These are phyloP conservation scores for Notolepis coatsorum DNA, from an alignment of 2,797 vertebrate species.

Conservation along the genomic window DNA sequence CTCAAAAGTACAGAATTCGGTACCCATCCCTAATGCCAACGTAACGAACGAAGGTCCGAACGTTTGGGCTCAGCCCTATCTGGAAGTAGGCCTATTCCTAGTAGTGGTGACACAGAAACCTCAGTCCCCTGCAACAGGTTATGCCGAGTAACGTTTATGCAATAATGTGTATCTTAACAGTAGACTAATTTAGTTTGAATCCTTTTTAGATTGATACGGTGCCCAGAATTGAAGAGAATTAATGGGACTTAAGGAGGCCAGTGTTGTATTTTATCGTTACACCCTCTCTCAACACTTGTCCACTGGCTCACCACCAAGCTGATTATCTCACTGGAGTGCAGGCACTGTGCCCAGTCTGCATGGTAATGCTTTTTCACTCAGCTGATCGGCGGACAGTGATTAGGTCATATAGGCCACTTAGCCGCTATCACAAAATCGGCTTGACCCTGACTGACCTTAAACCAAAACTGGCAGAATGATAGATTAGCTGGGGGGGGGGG, in stretches of 20 bases:
- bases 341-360: slow-evolving; percentile 39
- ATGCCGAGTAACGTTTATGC: no score
- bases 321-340: slow-evolving; percentile 57
- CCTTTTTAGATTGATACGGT: background rate
- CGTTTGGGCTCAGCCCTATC: no score
- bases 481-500: background rate
- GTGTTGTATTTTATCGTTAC: slow-evolving; percentile 44
- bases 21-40: no score
- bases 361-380: slow-evolving; percentile 63
- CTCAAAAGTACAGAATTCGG: no score
- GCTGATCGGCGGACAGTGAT: slow-evolving; percentile 49
- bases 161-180: no score
- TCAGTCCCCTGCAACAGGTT: no score
- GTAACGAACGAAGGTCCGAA: no score
- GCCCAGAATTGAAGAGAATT: slow-evolving; percentile 10
- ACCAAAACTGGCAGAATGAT: no score
- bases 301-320: slow-evolving; percentile 48
- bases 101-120: no score
- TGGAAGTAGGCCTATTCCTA: no score
- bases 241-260: slow-evolving; percentile 40
- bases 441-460: no score
- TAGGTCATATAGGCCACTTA: slow-evolving; percentile 55
- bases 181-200: slow-evolving; percentile 23
- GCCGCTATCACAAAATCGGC: slow-evolving; percentile 52
- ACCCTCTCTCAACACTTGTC: slow-evolving; percentile 47